Base-by-base conservation (phyloP, 2,113 vertebrate species). In the Hippoglossus stenolepis region DNA sequence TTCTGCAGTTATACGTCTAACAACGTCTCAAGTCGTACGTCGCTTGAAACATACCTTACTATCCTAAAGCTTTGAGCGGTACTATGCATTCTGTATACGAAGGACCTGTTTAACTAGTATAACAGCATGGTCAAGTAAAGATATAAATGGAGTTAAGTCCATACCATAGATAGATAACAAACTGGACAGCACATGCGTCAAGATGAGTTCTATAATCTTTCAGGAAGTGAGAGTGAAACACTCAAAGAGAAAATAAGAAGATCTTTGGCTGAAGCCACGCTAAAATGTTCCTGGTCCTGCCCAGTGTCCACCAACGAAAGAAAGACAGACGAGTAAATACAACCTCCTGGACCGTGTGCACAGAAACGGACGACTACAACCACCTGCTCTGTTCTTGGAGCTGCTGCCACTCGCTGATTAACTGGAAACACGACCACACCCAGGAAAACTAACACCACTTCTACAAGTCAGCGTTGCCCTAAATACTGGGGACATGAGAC, bases 241-340 rank as follows among this genome's bases (percentile, higher is more conserved):
- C 71, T 63, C 60, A 63, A 60, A 47, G 53, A 60, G 2, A 56
- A 13, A 57, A 5, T 7, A 76, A 45, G 59, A 85, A 80, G 62
- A 87, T 95, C 94, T 95, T 95, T 95, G 94, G 94, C 91, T 95
- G 80, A 24, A 92, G 93, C 93, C 93, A 91, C 77, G 24, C 86
- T 75, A 83, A 90, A 79, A 87, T 74, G 65, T 75, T 86, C 87
- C 87, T 51, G 87, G 80, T 85, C 84, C 74, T 61, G 49, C 67
- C 82, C 78, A 78, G 89, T 74, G 79, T 83, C 79, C 80, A 78
- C 77, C 59, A 79, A 85, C 38, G 64, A 86, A 65, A 83, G 67
- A 85, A 64, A 81, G 65, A 88, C 66, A 77, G 61, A 86, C 59
- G 17, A 75, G 66, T 74, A 77, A 84, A 65, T 67, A 81, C 75